Conservation (phyloP, 2,888 invertebrate genomes). For the Blastobasis lacticolella region DNA sequence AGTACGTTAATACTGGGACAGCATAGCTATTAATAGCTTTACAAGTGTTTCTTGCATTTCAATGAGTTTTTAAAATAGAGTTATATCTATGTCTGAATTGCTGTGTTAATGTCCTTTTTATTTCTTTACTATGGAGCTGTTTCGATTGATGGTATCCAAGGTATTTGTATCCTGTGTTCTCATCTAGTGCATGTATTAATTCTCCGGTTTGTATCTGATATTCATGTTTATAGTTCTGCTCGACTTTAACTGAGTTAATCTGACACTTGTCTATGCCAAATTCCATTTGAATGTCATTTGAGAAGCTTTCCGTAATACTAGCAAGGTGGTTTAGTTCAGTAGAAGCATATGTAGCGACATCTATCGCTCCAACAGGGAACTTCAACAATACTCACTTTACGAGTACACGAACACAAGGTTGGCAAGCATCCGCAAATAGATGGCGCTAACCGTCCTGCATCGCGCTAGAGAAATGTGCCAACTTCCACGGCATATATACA, state of each 20-base stretch:
- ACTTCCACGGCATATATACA: too few species aligned
- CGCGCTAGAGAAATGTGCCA: too few species aligned
- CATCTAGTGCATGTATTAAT: not conserved
- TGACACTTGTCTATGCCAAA: too few species aligned
- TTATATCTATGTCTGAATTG: not conserved
- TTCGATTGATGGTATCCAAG: not conserved
- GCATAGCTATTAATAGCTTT: not conserved
- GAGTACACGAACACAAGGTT: too few species aligned
- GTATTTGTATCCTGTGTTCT: not conserved
- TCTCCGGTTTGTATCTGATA: not conserved
- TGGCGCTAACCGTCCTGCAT: too few species aligned
- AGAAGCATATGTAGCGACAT: too few species aligned
- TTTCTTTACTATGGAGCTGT: not conserved
- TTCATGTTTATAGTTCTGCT: not conserved
- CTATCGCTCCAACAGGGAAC: too few species aligned
- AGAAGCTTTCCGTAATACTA: constrained; percentile 1
- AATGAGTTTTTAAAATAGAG: not conserved
- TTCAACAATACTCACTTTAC: too few species aligned
- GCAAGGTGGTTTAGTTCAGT: not conserved
- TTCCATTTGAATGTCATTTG: constrained; percentile 2
- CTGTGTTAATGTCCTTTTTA: not conserved
- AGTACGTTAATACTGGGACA: not conserved
- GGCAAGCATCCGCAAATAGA: too few species aligned
- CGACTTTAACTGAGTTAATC: not conserved
- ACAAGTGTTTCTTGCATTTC: not conserved